Evolutionary conservation across 2,113 vertebrate species (phyloP), one percentile per base, ranked within the genome.

Genomic region (Pygoscelis antarcticus): DNA sequence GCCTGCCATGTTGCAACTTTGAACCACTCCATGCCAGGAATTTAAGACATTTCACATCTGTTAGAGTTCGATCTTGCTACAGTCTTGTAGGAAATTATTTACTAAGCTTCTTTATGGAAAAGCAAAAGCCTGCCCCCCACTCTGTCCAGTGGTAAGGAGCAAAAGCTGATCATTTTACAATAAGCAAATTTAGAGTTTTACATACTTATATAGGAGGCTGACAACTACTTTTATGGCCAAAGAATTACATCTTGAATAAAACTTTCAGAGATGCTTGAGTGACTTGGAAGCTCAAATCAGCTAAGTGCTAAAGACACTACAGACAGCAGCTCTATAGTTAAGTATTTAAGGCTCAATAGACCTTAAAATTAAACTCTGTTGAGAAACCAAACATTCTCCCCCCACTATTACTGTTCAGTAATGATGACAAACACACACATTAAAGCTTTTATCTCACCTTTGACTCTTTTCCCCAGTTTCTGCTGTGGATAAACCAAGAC

Each of bases 31-130:
- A 1, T 2, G 15, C 36, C 75, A 66, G 88, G 58, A 93, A 96
- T 85, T 79, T 20, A 6, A 57, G 83, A 91, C 12, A 13, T 80
- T 93, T 93, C 90, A 87, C 92, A 96, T 96, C 89, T 95, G 91
- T 27, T 86, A 25, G 66, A 64, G 36, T 6, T 72, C 58, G 30
- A 16, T 72, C 62, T 40, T 40, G 20, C 36, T 60, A 18, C 32
- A 74, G 21, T 8, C 82, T 23, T 18, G 13, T 8, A 87, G 51
- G 78, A 95, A 85, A 40, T 44, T 0, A 90, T 57, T 91, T 75
- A 10, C 81, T 13, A 3, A 75, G 22, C 70, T 75, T 7, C 46
- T 71, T 30, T 1, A 16, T 2, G 25, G 21, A 38, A 70, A 26
- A 91, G 13, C 58, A 55, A 60, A 84, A 74, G 55, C 58, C 54